Base-by-base conservation (phyloP, 1,140 invertebrate genomes). In the Caenorhabditis latens region DNA sequence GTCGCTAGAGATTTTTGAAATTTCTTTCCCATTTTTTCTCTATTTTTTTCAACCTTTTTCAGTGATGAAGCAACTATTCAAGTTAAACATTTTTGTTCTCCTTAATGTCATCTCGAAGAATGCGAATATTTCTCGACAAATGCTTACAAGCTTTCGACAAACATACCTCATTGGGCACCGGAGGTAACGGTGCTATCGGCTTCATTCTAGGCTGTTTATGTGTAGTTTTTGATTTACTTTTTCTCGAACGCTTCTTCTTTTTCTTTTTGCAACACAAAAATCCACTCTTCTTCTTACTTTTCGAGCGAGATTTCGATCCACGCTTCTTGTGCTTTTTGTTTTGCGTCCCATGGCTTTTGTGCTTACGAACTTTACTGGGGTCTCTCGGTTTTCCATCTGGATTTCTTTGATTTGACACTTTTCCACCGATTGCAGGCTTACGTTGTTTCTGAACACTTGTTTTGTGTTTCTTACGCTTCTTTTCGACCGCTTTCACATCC, bases 261-360 rank as follows among this genome's bases (percentile, higher is more conserved):
- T 79, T 79, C 46, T 79, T 79, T 24, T 9, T 16, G 21, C 71
- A 79, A 24, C 71, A 79, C 71, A 50, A 50, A 24, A 79, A 79
- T 79, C 63, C 63, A 19, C 11, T 75, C 24, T 53, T 85, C 65
- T 48, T 48, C n/a, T 79, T 79, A 24, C 46, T 79, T 14, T 79
- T 79, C 40, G 71, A 79, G 5, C 46, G 65, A 46, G 61, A 63
- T 63, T 21, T 24, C 24, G 61, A 63, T 19, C 16, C 50, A 53
- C 50, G 11, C 9, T 71, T 43, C n/a, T 42, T 14, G 9, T 53
- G 46, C 46, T 79, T 79, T 4, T 42, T 21, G 40, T 40, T 32
- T 40, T 67, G 19, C 9, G n/a, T 32, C 19, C 16, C 13, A 53
- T 79, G 50, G 46, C 65, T 71, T n/a, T 32, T 21, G 24, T 71